Base-by-base conservation (phyloP, 2,113 vertebrate genomes). In the Calyptomena viridis region DNA sequence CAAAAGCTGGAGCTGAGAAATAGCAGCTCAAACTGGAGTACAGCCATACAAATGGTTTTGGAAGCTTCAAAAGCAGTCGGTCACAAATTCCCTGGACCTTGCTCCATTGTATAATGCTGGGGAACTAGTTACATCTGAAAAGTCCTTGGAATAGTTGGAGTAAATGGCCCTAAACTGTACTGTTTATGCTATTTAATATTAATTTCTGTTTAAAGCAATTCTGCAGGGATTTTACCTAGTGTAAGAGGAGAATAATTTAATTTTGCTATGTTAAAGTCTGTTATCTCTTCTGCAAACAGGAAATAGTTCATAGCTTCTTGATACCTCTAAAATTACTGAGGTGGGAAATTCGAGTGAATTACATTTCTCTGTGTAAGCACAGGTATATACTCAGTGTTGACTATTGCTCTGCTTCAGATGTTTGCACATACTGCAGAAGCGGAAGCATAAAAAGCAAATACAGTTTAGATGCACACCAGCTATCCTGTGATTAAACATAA, bases 171-270 rank as follows among this genome's bases (percentile, higher is more conserved):
- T 74, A 78, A 83, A 59, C 53, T 56, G 14, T 85, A 59, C 23
- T 85, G 37, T 80, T 95, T 91, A 35, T 93, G 52, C 55, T 90
- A 27, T 90, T 90, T 88, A 80, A 49, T 93, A 90, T 15, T 44
- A 23, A 60, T 90, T 95, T 90, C 82, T 92, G 15, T 52, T 92
- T 30, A 52, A 31, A 92, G 39, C 14, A 91, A 44, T 90, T 85
- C 63, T 77, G 19, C 14, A 50, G 67, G 30, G 63, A 71, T 76
- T 94, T 94, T 74, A 47, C 33, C 2, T 93, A 67, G 27, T 59
- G 35, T 80, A 88, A 94, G 47, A 85, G 33, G 35, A 77, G 82
- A 67, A 59, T 33, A 59, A 80, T 83, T 86, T 83, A 39, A 58
- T 91, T 80, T 58, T 89, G 17, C 28, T 76, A 0, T 80, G 52